phyloP scores from a whole-genome alignment of 2,797 vertebrate genomes.

The Alfaro cultratus region DNA sequence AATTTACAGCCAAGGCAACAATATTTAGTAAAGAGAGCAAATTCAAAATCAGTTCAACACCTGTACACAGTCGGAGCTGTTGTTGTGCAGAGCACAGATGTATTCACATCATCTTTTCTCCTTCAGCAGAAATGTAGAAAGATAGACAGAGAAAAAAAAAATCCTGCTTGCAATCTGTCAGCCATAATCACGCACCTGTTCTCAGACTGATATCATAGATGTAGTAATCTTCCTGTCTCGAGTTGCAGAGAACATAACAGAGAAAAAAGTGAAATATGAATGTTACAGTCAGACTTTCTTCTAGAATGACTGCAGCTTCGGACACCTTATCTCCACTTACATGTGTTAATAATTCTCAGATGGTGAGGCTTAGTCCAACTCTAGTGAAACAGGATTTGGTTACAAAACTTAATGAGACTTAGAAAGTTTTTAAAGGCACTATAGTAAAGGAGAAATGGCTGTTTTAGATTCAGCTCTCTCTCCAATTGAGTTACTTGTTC shows the following conservation, averaged over 20 bases:
- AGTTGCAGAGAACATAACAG: constrained; percentile 50
- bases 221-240: constrained; percentile 58
- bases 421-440: not conserved
- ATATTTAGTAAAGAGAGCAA: constrained; percentile 11
- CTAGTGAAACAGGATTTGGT: constrained; percentile 44
- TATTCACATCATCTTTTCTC: constrained; percentile 57
- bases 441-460: not conserved
- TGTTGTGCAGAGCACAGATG: constrained; percentile 65
- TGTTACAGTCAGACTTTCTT: constrained; percentile 37
- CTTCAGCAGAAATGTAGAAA: constrained; percentile 51
- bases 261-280: constrained; percentile 32
- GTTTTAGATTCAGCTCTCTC: not conserved
- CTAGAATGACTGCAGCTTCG: constrained; percentile 34
- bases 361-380: constrained; percentile 43
- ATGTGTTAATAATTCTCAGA: constrained; percentile 30
- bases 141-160: constrained; percentile 19
- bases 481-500: not conserved
- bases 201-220: constrained; percentile 60
- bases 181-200: constrained; percentile 73
- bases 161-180: constrained; percentile 68
- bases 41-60: constrained; percentile 60
- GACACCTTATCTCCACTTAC: constrained; percentile 51
- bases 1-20: constrained; percentile 26
- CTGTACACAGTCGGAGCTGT: constrained; percentile 57
- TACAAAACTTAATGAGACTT: constrained; percentile 23